Percentiles rank a stretch among this genome's conserved stretches.
These are phyloP conservation scores for Rhagoletis pomonella DNA, from an alignment of 1,140 invertebrate species.

Conservation along the genomic window DNA sequence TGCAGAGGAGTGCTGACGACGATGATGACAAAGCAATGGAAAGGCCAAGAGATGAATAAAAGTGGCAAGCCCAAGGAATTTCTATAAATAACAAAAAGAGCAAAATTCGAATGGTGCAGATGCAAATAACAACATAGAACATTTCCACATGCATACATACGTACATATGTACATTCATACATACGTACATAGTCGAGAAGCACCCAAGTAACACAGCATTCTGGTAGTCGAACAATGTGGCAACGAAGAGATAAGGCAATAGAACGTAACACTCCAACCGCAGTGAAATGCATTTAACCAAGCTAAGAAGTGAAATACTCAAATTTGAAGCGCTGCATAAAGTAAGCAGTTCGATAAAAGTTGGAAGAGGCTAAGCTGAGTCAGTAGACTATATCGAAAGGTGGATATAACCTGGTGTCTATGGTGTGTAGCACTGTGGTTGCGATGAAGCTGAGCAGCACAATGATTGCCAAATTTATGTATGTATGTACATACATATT, in stretches of 20 bases:
- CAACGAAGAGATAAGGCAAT: slow-evolving; percentile 18
- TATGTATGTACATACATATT: background rate
- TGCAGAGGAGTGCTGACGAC: background rate
- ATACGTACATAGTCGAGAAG: background rate
- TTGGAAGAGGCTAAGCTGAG: background rate
- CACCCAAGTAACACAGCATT: too few species aligned
- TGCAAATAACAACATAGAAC: background rate
- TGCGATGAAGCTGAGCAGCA: background rate
- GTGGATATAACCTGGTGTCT: background rate
- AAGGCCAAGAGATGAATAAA: background rate
- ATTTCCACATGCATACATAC: too few species aligned
- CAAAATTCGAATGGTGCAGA: background rate
- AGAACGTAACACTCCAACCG: background rate
- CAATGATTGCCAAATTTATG: background rate
- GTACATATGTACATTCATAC: background rate
- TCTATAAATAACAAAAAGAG: slow-evolving; percentile 45
- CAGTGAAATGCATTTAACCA: slow-evolving; percentile 12
- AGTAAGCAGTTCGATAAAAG: slow-evolving; percentile 3
- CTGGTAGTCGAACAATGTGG: background rate
- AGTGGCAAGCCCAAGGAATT: slow-evolving; percentile 19
- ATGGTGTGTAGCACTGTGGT: background rate
- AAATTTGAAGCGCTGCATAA: background rate
- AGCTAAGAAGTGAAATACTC: background rate
- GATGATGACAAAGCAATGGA: background rate
- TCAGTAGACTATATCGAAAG: background rate